A percentile compares a stretch with the other conserved stretches of the same genome.
phyloP scores from a whole-genome alignment of 2,888 invertebrate species.

The Drosophila incognita region DNA sequence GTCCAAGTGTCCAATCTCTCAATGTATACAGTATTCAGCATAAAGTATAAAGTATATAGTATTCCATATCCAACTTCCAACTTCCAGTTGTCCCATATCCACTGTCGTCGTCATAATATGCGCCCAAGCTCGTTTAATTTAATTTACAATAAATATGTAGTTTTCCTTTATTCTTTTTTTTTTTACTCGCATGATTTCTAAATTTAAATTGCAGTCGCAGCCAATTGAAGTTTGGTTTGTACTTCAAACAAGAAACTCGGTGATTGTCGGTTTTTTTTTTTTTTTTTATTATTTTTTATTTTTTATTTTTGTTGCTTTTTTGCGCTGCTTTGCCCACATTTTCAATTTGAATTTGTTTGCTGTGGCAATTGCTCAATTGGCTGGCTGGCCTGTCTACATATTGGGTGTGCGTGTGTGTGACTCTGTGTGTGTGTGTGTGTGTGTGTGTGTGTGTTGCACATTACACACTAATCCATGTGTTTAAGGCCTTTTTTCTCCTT shows the following conservation, averaged over 20 bases:
- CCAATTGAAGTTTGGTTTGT: slow-evolving; percentile 75
- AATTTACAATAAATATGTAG: slow-evolving; percentile 55
- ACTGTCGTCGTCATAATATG: slow-evolving; percentile 18
- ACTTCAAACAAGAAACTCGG: slow-evolving; percentile 68
- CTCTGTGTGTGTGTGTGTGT: slow-evolving; percentile 22
- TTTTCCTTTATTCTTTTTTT: slow-evolving; percentile 13
- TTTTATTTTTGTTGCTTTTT: slow-evolving; percentile 33
- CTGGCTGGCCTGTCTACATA: slow-evolving; percentile 65
- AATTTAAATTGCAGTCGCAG: slow-evolving; percentile 72
- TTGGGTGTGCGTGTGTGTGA: slow-evolving; percentile 14
- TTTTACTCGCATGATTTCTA: slow-evolving; percentile 43
- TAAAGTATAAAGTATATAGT: background rate
- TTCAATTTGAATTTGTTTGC: slow-evolving; percentile 81
- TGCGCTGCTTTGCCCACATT: slow-evolving; percentile 75
- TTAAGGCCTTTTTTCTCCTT: slow-evolving; percentile 64
- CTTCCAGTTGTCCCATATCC: slow-evolving; percentile 29
- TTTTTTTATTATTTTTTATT: slow-evolving; percentile 17
- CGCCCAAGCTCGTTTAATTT: slow-evolving; percentile 59
- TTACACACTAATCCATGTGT: slow-evolving; percentile 77
- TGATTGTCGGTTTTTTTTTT: slow-evolving; percentile 48
- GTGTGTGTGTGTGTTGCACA: slow-evolving; percentile 52
- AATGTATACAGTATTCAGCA: background rate
- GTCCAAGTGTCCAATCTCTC: slow-evolving; percentile 19
- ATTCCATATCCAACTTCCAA: background rate
- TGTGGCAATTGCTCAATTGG: slow-evolving; percentile 82